phyloP scores from a whole-genome alignment of 2,797 vertebrate genomes.

The Lepus townsendii region DNA sequence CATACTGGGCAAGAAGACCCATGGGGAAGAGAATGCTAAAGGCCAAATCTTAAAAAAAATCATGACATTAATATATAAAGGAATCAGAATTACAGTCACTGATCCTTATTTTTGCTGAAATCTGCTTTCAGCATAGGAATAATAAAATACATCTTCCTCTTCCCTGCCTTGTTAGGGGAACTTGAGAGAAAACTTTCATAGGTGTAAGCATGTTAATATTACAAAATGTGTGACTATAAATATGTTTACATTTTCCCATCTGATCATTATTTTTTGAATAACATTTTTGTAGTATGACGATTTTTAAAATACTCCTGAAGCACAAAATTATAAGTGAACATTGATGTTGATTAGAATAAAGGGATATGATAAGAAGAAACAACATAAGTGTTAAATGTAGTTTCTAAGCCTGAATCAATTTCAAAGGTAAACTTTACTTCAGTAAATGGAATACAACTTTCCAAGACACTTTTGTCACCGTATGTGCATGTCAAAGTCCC shows the following conservation, averaged over 20 bases:
- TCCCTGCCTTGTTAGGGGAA: not conserved
- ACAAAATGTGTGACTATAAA: not conserved
- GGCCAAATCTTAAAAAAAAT: not conserved
- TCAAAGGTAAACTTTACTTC: slow-evolving; percentile 8
- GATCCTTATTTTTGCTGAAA: not conserved
- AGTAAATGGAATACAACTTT: not conserved
- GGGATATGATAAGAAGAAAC: not conserved
- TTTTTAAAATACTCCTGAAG: slow-evolving; percentile 10
- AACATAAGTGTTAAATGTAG: not conserved
- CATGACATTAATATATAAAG: not conserved
- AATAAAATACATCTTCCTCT: not conserved
- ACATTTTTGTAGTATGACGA: not conserved
- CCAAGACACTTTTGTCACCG: not conserved
- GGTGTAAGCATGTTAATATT: not conserved
- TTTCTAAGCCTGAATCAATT: not conserved
- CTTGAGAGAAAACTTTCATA: not conserved
- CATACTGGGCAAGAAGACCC: not conserved
- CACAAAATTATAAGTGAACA: not conserved
- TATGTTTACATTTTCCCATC: not conserved
- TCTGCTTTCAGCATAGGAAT: not conserved
- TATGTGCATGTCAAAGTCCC: not conserved
- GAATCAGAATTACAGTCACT: not conserved
- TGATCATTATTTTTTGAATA: not conserved
- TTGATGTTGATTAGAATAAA: not conserved
- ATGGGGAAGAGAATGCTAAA: not conserved